Evolutionary conservation across 2,113 vertebrate species (phyloP).

Genomic region (Capreolus pygargus): DNA sequence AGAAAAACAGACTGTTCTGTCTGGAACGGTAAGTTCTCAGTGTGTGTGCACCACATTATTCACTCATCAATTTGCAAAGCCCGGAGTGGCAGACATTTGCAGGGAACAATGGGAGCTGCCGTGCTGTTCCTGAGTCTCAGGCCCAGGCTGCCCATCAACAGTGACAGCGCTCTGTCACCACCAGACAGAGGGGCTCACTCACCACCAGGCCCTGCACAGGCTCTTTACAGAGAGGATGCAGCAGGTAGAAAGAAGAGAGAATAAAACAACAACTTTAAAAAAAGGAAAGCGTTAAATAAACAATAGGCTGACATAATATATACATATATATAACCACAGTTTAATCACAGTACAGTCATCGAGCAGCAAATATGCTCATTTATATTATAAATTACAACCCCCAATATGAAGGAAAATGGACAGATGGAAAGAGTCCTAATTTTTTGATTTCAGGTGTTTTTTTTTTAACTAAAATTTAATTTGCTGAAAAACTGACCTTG

Average conservation of each 20-base stretch:
- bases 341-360: constrained; percentile 8
- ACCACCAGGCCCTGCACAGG: not conserved
- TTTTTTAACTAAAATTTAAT: constrained; percentile 37
- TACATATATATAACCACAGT: not conserved
- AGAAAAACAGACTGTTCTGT: constrained; percentile 4
- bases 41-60: constrained; percentile 1
- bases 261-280: not conserved
- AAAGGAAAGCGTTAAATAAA: not conserved
- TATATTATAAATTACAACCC: not conserved
- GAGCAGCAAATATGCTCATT: constrained; percentile 11
- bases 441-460: not conserved
- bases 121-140: not conserved
- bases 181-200: not conserved
- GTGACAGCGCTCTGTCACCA: not conserved
- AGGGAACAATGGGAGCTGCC: constrained; percentile 41
- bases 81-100: constrained; percentile 33
- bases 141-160: constrained; percentile 32
- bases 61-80: constrained; percentile 16
- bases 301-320: not conserved
- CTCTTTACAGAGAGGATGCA: not conserved
- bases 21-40: not conserved
- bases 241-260: not conserved
- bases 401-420: not conserved
- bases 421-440: not conserved
- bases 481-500: constrained; percentile 14